Conservation (phyloP, 2,888 invertebrate genomes). For the Caenorhabditis sp. region DNA sequence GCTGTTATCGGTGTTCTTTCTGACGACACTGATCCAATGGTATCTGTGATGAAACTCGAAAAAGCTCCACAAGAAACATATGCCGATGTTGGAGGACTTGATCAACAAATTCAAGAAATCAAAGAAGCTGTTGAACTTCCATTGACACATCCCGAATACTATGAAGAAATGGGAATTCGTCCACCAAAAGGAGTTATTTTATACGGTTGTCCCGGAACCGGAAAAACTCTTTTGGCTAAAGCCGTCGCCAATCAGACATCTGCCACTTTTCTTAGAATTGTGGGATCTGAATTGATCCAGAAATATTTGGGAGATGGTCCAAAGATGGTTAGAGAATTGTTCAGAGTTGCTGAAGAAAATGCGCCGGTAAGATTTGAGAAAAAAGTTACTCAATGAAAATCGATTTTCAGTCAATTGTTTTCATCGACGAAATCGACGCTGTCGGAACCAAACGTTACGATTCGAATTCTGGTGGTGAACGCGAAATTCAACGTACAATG, state of each 20-base stretch:
- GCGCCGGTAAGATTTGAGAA: conserved; percentile 78
- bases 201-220: conserved; percentile 97
- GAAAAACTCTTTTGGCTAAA: conserved; percentile 95
- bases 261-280: conserved; percentile 96
- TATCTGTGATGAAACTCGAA: conserved; percentile 99
- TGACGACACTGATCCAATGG: conserved; percentile 99
- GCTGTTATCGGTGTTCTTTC: conserved; percentile 97
- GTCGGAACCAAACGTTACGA: conserved; percentile 97
- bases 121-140: conserved; percentile 98
- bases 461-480: conserved; percentile 97
- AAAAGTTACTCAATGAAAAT: neutral
- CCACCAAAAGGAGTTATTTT: conserved; percentile 98
- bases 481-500: conserved; percentile 99
- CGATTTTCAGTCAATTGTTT: conserved; percentile 83
- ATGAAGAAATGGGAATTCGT: conserved; percentile 99
- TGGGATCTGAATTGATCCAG: conserved; percentile 83
- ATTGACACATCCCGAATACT: conserved; percentile 97
- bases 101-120: conserved; percentile 95
- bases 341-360: conserved; percentile 98
- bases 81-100: conserved; percentile 77
- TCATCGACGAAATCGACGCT: conserved; percentile 98
- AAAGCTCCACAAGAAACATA: conserved; percentile 98
- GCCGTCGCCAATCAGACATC: conserved; percentile 99
- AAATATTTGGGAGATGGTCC: conserved; percentile 98
- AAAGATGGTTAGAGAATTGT: conserved; percentile 94